Conservation (phyloP, 2,797 vertebrate species). For the Eleutherodactylus coqui region DNA sequence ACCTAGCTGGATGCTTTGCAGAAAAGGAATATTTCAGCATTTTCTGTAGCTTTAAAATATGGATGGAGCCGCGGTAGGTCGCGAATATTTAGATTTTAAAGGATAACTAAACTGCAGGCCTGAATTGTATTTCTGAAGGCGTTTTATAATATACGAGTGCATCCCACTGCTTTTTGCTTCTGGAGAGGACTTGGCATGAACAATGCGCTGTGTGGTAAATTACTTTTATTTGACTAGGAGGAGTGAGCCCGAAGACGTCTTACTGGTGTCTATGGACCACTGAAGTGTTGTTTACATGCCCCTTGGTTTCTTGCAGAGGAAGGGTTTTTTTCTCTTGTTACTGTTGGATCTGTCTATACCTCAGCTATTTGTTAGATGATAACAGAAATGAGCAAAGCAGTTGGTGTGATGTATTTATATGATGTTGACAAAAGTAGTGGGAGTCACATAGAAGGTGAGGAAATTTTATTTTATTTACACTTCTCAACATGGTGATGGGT, state of each 20-base stretch:
- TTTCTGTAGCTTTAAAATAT: conserved; percentile 59
- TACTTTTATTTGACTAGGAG: conserved; percentile 34
- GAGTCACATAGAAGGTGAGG: neutral
- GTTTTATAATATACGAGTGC: conserved; percentile 25
- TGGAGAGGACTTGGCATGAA: neutral
- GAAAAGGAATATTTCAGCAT: conserved; percentile 40
- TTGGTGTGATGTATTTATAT: neutral
- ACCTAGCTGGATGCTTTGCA: conserved; percentile 50
- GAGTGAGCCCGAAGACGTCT: neutral
- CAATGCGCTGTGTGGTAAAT: conserved; percentile 20
- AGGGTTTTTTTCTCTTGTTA: neutral
- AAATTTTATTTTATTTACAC: too few relatives aligned
- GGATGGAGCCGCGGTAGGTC: conserved; percentile 43
- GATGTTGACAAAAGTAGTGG: too few relatives aligned
- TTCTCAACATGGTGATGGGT: too few relatives aligned
- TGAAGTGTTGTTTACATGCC: neutral
- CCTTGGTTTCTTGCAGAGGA: neutral
- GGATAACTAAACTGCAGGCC: conserved; percentile 37
- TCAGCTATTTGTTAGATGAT: neutral
- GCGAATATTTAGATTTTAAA: conserved; percentile 48
- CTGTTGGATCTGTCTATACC: neutral
- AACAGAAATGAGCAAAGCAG: neutral
- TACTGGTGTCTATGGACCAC: neutral
- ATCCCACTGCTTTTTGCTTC: conserved; percentile 36
- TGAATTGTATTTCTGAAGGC: conserved; percentile 29